phyloP scores from a whole-genome alignment of 1,140 invertebrate species.

The Planococcus citri region DNA sequence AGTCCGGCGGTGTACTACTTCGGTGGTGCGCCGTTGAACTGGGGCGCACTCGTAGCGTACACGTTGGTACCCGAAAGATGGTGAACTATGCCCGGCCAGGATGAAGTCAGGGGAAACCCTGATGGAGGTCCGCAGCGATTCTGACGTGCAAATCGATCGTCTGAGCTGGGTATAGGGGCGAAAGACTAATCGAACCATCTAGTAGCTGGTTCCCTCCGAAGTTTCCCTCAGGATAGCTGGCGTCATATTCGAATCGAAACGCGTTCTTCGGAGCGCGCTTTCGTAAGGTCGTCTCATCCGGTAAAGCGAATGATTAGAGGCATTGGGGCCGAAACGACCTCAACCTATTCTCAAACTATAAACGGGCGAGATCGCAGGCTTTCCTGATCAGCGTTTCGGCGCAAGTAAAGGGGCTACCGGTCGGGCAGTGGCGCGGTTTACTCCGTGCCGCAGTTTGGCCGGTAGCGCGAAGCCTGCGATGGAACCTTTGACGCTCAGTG shows the following conservation, averaged over 20 bases:
- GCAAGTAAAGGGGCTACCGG: constrained; percentile 37
- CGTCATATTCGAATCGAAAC: constrained; percentile 32
- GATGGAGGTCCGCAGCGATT: constrained; percentile 75
- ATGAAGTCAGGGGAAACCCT: constrained; percentile 77
- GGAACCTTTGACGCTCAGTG: constrained; percentile 56
- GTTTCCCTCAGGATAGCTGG: constrained; percentile 79
- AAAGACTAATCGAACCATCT: constrained; percentile 89
- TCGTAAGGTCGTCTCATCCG: constrained; percentile 42
- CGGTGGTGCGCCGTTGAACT: constrained; percentile 9
- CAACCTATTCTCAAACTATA: constrained; percentile 83
- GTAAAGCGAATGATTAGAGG: constrained; percentile 82
- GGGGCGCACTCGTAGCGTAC: constrained; percentile 55
- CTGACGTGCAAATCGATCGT: constrained; percentile 89
- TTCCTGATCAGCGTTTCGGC: constrained; percentile 42
- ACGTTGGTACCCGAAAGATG: constrained; percentile 77
- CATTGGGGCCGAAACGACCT: constrained; percentile 60
- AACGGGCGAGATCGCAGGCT: constrained; percentile 64
- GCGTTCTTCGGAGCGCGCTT: constrained; percentile 25
- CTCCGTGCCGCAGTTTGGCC: constrained; percentile 2
- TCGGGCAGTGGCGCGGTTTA: constrained; percentile 56
- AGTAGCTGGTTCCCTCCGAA: constrained; percentile 83
- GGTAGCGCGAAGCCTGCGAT: constrained; percentile 21
- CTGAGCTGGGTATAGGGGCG: constrained; percentile 78
- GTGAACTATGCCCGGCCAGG: constrained; percentile 80
- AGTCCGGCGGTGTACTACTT: constrained; percentile 19